Evolutionary conservation across 2,113 vertebrate species (phyloP).

Genomic region (Natator depressus): DNA sequence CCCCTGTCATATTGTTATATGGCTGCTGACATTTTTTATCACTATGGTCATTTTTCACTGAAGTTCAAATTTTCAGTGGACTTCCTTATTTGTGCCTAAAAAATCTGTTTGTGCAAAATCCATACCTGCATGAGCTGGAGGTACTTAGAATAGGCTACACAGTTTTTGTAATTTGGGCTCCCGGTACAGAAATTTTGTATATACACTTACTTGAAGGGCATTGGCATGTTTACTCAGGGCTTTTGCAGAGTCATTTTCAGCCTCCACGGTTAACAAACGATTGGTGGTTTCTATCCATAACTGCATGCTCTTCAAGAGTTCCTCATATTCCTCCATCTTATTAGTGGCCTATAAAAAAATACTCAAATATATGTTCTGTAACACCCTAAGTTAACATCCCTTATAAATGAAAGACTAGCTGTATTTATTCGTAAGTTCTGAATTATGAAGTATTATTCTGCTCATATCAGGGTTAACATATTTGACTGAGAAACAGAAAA

Average conservation of each 20-base stretch:
- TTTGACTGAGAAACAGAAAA: background rate
- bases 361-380: background rate
- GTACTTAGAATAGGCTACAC: background rate
- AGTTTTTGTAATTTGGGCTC: background rate
- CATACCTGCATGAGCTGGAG: background rate
- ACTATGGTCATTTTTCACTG: background rate
- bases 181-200: background rate
- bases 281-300: conserved; percentile 87
- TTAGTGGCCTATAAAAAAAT: conserved; percentile 79
- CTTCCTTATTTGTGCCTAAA: background rate
- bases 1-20: background rate
- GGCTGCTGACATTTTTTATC: background rate
- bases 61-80: background rate
- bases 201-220: conserved; percentile 83
- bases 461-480: background rate
- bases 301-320: conserved; percentile 84
- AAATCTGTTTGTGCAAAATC: background rate
- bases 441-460: background rate
- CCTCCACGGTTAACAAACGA: conserved; percentile 81
- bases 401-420: background rate
- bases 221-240: conserved; percentile 80
- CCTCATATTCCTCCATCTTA: conserved; percentile 88
- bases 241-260: conserved; percentile 82
- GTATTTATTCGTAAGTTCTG: background rate
- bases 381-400: background rate